Conservation (phyloP, 2,888 invertebrate species). For the Itoplectis maculator region DNA sequence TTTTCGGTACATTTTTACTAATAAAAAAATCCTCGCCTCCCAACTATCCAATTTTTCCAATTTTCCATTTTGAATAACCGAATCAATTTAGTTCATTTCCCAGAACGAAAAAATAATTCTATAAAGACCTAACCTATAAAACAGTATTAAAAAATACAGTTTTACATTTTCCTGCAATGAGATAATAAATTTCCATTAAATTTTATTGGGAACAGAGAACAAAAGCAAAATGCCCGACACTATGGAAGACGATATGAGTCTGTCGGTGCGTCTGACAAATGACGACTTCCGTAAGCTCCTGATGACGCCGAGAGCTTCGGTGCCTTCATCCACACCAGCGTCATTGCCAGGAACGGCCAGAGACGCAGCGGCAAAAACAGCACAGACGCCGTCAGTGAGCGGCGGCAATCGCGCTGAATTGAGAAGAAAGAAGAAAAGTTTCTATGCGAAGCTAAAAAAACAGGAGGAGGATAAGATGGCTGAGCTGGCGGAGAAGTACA, state of each 20-base stretch:
- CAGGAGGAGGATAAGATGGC: conserved; percentile 98
- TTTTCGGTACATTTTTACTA: background rate
- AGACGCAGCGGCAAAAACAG: conserved; percentile 89
- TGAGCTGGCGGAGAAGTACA: conserved; percentile 96
- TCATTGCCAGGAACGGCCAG: conserved; percentile 87
- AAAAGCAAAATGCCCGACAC: conserved; percentile 78
- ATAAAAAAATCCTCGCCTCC: background rate
- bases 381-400: conserved; percentile 83
- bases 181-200: background rate
- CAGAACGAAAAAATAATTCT: background rate
- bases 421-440: conserved; percentile 96
- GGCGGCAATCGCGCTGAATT: conserved; percentile 89
- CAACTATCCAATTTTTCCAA: no score
- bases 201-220: conserved; percentile 7
- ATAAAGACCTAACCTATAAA: conserved; percentile 3
- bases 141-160: background rate
- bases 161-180: background rate
- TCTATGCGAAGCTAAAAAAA: conserved; percentile 96
- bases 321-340: conserved; percentile 86
- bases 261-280: conserved; percentile 94
- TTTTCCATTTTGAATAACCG: background rate
- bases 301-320: conserved; percentile 96
- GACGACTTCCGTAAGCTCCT: conserved; percentile 98
- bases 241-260: conserved; percentile 79
- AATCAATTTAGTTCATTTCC: background rate